These are phyloP conservation scores for Drosophila sulfurigaster DNA, from an alignment of 1,140 invertebrate species.

Conservation along the genomic window DNA sequence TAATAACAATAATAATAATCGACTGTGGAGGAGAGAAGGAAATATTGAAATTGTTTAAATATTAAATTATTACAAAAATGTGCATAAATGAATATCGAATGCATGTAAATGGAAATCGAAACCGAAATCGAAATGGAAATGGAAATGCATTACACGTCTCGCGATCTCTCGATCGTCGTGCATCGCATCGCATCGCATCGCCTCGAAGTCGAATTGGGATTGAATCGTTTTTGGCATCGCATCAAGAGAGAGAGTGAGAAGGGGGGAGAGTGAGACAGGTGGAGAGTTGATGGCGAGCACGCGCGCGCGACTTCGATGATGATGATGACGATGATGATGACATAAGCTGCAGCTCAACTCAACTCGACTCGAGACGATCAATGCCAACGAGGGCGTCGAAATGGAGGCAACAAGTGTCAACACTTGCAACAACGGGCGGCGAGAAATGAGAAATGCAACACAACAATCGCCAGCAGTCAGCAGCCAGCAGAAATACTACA, in stretches of 20 bases:
- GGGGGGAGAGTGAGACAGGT: neutral
- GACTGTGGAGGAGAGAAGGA: conserved; percentile 13
- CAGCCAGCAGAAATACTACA: neutral
- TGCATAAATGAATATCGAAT: conserved; percentile 80
- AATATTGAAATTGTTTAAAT: conserved; percentile 78
- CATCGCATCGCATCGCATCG: conserved; percentile 5
- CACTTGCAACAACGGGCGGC: conserved; percentile 7
- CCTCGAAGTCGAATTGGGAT: conserved; percentile 9
- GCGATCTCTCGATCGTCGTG: conserved; percentile 34
- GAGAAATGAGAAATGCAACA: neutral
- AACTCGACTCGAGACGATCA: neutral
- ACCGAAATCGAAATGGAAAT: conserved; percentile 55
- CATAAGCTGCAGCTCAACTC: conserved; percentile 17
- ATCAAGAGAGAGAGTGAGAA: conserved; percentile 4
- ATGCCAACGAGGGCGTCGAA: conserved; percentile 12
- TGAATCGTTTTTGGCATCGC: conserved; percentile 25
- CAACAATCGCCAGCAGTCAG: neutral
- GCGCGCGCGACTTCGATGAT: conserved; percentile 14
- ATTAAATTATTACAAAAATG: conserved; percentile 81
- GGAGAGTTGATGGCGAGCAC: neutral
- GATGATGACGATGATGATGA: conserved; percentile 2
- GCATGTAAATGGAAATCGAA: conserved; percentile 60
- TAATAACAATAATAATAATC: conserved; percentile 29
- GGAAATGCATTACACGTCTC: conserved; percentile 73
- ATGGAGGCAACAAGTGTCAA: conserved; percentile 19